These are phyloP conservation scores for Dolichotis patagonum DNA, from an alignment of 2,113 vertebrate species.

Conservation along the genomic window DNA sequence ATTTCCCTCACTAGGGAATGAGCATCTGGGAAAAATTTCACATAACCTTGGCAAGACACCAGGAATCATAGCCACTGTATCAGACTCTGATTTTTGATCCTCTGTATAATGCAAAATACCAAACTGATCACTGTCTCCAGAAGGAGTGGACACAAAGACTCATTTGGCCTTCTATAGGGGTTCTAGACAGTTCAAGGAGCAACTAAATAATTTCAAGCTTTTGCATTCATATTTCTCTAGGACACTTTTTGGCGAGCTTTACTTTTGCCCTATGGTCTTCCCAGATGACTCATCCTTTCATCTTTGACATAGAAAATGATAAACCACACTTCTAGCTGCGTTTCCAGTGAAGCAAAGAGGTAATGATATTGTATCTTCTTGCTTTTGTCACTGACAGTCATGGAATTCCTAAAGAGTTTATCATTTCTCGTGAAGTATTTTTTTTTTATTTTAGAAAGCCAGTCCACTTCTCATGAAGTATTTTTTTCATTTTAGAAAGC, in stretches of 20 bases:
- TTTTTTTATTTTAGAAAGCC: conserved; percentile 58
- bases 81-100: background rate
- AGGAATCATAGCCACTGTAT: background rate
- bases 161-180: background rate
- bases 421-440: conserved; percentile 57
- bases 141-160: conserved; percentile 51
- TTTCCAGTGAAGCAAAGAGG: conserved; percentile 65
- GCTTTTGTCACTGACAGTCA: conserved; percentile 31
- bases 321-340: conserved; percentile 48
- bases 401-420: conserved; percentile 53
- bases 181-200: conserved; percentile 4
- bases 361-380: conserved; percentile 52
- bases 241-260: conserved; percentile 41
- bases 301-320: conserved; percentile 58
- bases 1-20: conserved; percentile 16
- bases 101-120: conserved; percentile 27
- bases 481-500: conserved; percentile 58
- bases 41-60: conserved; percentile 1
- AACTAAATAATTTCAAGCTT: conserved; percentile 50
- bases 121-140: conserved; percentile 35
- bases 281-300: conserved; percentile 31
- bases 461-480: conserved; percentile 57
- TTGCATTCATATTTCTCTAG: conserved; percentile 54
- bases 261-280: background rate
- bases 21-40: conserved; percentile 23